Base-by-base conservation (phyloP, 2,888 invertebrate species). In the Leistus spinibarbis region DNA sequence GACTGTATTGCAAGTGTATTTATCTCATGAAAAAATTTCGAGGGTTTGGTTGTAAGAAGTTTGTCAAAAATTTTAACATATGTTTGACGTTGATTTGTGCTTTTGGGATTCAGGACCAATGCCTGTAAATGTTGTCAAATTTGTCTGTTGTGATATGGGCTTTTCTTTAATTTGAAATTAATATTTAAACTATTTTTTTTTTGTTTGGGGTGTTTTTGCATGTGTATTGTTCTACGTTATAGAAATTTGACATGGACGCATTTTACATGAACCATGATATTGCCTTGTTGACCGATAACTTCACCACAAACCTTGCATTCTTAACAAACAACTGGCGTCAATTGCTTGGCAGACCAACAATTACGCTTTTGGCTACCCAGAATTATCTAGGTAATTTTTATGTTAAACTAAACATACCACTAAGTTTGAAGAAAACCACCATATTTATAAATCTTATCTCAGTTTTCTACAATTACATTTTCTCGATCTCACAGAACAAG, bases 211-310 rank as follows among this genome's bases (percentile, higher is more conserved):
- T 73, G 74, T 78, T 20, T 13, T 79, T 79, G 80, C 80, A 80
- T 80, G 80, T 79, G 76, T 79, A 76, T 54, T 78, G 76, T 63
- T 68, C 76, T 72, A 54, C 76, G 76, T 85, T 86, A 80, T 91
- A 95, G 95, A 95, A 93, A 87, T 92, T 95, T 90, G 95, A 95
- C 89, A 91, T 91, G 86, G 95, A 96, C 86, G 94, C 97, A 86
- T 97, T 97, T 91, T 99, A 98, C 92, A 94, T 96, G 87, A 96
- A 96, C 82, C 95, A 96, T 85, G 99, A 99, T 89, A 93, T 95
- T 86, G 95, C 95, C 84, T 92, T 98, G 86, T 92, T 98, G 87
- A 93, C 96, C 85, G 96, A 97, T 89, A 95, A 94, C 85, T 94
- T 98, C 87, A 95, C 93, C 85, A 94, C 95, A 83, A 96, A 97